These are phyloP conservation scores for Sylvilagus floridanus DNA, from an alignment of 2,797 vertebrate genomes.

Conservation along the genomic window DNA sequence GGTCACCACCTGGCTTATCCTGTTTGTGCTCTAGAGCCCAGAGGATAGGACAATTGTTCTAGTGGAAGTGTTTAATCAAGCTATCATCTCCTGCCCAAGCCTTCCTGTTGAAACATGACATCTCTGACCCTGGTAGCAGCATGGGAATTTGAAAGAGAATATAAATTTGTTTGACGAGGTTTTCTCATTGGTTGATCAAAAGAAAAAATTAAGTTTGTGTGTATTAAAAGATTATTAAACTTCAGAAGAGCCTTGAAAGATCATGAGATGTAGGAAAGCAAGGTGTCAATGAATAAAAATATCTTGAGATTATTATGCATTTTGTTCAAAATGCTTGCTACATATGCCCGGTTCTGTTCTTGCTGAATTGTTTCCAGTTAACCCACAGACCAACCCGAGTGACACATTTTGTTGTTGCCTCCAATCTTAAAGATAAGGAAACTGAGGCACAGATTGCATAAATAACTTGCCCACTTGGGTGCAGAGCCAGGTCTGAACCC, in stretches of 20 bases:
- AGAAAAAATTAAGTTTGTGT: slow-evolving; percentile 56
- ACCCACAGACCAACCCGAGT: neutral
- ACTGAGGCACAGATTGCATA: neutral
- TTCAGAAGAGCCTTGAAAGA: slow-evolving; percentile 25
- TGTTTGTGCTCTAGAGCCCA: slow-evolving; percentile 25
- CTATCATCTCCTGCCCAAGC: slow-evolving; percentile 46
- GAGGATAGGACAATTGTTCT: slow-evolving; percentile 64
- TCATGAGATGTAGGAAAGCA: neutral
- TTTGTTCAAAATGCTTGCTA: neutral
- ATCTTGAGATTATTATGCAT: neutral
- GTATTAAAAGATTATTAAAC: slow-evolving; percentile 46
- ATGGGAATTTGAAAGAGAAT: slow-evolving; percentile 60
- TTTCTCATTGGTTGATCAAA: slow-evolving; percentile 44
- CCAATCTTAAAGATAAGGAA: neutral
- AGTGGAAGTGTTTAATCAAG: slow-evolving; percentile 72
- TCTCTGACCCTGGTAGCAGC: slow-evolving; percentile 48
- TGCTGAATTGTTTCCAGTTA: neutral
- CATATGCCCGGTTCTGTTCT: neutral
- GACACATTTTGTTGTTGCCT: neutral
- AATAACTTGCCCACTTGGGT: neutral
- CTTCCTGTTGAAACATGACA: slow-evolving; percentile 64
- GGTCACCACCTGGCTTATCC: neutral
- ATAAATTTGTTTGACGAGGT: slow-evolving; percentile 46
- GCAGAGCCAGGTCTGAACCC: neutral
- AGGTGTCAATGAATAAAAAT: slow-evolving; percentile 44